phyloP scores from a whole-genome alignment of 2,888 invertebrate species.

The Caenorhabditis sulstoni region DNA sequence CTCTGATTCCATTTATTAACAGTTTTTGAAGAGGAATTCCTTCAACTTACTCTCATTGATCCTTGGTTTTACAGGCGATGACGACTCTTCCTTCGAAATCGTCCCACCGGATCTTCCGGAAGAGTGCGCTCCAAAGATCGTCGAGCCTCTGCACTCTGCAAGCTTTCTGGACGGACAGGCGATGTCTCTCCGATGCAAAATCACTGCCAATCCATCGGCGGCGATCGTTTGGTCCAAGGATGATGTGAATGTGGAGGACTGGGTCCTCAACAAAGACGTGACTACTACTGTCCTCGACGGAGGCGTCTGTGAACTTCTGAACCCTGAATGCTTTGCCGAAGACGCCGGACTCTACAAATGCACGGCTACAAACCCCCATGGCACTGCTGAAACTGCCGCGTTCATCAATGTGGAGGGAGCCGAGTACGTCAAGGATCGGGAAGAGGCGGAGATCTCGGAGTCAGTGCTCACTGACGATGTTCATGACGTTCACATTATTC shows the following conservation, averaged over 20 bases:
- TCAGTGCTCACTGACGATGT: constrained; percentile 57
- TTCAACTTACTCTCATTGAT: constrained; percentile 5
- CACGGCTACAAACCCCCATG: constrained; percentile 69
- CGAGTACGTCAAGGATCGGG: constrained; percentile 63
- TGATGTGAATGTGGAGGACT: constrained; percentile 69
- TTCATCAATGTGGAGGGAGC: constrained; percentile 68
- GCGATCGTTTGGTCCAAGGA: constrained; percentile 74
- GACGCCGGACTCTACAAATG: constrained; percentile 73
- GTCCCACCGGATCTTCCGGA: constrained; percentile 71
- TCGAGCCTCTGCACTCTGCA: constrained; percentile 70
- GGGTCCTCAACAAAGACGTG: constrained; percentile 71
- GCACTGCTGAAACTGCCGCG: constrained; percentile 72
- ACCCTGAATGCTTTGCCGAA: constrained; percentile 66
- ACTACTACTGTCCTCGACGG: constrained; percentile 63
- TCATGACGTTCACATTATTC: constrained; percentile 57
- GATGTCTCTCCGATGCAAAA: constrained; percentile 70
- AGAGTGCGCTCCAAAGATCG: constrained; percentile 71
- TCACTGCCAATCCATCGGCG: constrained; percentile 70
- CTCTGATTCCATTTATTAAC: constrained; percentile 13
- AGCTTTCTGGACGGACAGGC: constrained; percentile 69
- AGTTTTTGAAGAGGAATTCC: not conserved
- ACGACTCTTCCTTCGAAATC: constrained; percentile 66
- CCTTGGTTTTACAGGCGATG: constrained; percentile 54
- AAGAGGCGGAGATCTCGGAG: constrained; percentile 69
- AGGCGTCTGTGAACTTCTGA: constrained; percentile 70